Evolutionary conservation across 1,140 invertebrate genomes (phyloP).

Genomic region (Melipona quadrifasciata): DNA sequence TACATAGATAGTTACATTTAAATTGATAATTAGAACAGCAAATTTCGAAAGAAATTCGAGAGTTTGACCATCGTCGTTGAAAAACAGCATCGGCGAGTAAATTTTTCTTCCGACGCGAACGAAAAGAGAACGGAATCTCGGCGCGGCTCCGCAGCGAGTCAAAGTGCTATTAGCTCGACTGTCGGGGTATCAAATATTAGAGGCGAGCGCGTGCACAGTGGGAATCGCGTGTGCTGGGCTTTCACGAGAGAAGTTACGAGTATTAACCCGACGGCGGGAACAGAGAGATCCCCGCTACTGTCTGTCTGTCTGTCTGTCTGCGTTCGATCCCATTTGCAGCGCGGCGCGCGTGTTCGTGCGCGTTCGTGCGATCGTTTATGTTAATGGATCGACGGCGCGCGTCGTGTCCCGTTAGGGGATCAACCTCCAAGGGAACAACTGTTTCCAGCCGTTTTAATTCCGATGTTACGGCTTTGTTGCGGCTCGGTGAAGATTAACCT

Average conservation of each 20-base stretch:
- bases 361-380: slow-evolving; percentile 8
- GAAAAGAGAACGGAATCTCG: not conserved
- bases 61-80: too few species aligned
- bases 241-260: slow-evolving; percentile 6
- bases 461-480: not conserved
- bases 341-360: not conserved
- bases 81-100: too few species aligned
- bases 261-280: not conserved
- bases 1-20: too few species aligned
- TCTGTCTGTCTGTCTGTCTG: too few species aligned
- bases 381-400: slow-evolving; percentile 11
- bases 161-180: not conserved
- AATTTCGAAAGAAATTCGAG: too few species aligned
- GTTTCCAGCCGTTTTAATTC: not conserved
- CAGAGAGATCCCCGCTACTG: not conserved
- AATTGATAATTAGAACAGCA: too few species aligned
- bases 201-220: not conserved
- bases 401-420: not conserved
- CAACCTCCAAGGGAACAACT: not conserved
- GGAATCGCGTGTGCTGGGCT: not conserved
- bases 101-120: too few species aligned
- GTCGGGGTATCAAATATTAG: slow-evolving; percentile 5
- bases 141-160: not conserved
- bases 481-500: not conserved
- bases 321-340: slow-evolving; percentile 27